A percentile compares a stretch with the other conserved stretches of the same genome.
Evolutionary conservation across 2,797 vertebrate genomes (phyloP).

Genomic region (Pipistrellus kuhlii): DNA sequence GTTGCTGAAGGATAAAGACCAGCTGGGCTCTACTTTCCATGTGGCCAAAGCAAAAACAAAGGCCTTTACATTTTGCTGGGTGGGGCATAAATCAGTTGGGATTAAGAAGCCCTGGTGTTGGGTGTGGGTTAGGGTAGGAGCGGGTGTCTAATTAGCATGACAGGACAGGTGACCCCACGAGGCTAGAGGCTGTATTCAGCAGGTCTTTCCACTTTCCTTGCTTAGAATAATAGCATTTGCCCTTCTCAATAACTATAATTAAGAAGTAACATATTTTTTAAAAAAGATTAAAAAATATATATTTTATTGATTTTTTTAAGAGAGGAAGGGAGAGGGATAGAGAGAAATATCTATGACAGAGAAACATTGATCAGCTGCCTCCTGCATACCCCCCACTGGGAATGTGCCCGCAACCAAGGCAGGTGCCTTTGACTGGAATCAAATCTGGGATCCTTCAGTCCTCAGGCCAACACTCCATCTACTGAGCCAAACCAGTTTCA

Average conservation of each 20-base stretch:
- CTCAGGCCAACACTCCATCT: too few relatives aligned
- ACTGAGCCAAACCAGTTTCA: too few relatives aligned
- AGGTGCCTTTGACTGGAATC: too few relatives aligned
- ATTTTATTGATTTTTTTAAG: too few relatives aligned
- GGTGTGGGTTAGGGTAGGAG: too few relatives aligned
- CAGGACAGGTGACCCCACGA: not conserved
- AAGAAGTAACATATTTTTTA: not conserved
- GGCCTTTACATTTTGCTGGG: not conserved
- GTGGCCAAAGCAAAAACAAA: constrained; percentile 12
- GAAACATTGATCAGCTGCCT: too few relatives aligned
- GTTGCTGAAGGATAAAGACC: constrained; percentile 73
- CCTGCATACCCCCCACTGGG: too few relatives aligned
- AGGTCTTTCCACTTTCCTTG: constrained; percentile 5
- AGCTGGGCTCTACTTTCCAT: constrained; percentile 69
- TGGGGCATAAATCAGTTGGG: not conserved
- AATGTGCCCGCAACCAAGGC: too few relatives aligned
- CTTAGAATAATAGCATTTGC: not conserved
- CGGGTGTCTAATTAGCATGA: not conserved
- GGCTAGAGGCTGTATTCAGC: not conserved
- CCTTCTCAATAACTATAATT: not conserved
- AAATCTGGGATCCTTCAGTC: too few relatives aligned
- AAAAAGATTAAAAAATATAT: too few relatives aligned
- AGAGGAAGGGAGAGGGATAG: too few relatives aligned
- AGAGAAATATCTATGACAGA: too few relatives aligned
- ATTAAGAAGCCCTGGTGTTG: not conserved